Evolutionary conservation across 2,888 invertebrate genomes (phyloP).

Genomic region (Scelioninae gen. 2): DNA sequence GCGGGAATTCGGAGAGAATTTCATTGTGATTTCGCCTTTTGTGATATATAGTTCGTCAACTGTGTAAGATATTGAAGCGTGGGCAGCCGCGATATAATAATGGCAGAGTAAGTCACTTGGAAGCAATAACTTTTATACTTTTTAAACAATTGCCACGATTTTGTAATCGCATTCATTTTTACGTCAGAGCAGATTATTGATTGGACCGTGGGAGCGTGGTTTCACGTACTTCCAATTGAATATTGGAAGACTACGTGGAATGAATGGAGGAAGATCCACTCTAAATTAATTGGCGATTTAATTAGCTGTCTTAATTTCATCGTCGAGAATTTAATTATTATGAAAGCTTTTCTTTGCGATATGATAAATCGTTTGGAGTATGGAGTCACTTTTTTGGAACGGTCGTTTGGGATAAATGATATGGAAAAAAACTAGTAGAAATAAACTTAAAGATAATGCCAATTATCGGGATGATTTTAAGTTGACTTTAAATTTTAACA

Average conservation of each 20-base stretch:
- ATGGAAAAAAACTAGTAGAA: too few relatives aligned
- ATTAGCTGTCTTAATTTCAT: background rate
- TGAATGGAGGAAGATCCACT: too few relatives aligned
- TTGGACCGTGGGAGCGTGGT: too few relatives aligned
- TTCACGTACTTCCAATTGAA: too few relatives aligned
- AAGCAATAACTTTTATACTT: background rate
- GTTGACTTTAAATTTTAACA: too few relatives aligned
- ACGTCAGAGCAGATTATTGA: too few relatives aligned
- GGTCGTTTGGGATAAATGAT: background rate
- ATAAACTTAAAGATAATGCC: too few relatives aligned
- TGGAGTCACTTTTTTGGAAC: background rate
- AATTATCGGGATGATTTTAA: too few relatives aligned
- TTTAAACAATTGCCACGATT: too few relatives aligned
- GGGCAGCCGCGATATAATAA: constrained; percentile 13
- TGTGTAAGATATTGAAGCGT: constrained; percentile 35
- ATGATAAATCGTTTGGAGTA: background rate
- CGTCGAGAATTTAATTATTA: background rate
- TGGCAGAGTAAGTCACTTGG: constrained; percentile 42
- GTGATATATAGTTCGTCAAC: constrained; percentile 43
- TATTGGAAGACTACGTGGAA: background rate
- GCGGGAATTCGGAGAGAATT: constrained; percentile 17
- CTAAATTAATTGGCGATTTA: background rate
- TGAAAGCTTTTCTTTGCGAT: background rate
- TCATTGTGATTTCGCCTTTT: constrained; percentile 41
- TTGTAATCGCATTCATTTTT: too few relatives aligned